Evolutionary conservation across 2,888 invertebrate species (phyloP), one percentile per base, ranked within the genome.

Genomic region (Tineola bisselliella): DNA sequence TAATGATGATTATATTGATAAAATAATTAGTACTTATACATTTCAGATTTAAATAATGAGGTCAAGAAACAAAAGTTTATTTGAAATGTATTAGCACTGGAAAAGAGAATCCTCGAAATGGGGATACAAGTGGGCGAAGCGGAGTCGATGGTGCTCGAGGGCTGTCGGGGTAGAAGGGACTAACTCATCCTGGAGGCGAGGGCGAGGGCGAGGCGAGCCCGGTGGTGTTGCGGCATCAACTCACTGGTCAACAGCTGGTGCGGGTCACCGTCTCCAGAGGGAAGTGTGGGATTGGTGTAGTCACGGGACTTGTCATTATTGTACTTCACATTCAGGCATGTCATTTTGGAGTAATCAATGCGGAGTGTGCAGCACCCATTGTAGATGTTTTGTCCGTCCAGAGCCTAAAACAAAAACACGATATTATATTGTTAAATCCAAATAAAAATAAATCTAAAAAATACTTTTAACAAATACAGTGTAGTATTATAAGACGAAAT

Each of bases 281-380:
- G 99, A 78, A 99, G 91, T 78, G 94, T 94, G 61, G 99, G 99
- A 88, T 99, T 99, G 70, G 99, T 99, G 90, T 98, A 99, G 89
- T 99, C 99, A 64, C 99, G 91, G 64, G 97, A 98, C 89, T 99
- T 99, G 89, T 99, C 99, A 88, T 99, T 99, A 90, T 99, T 99
- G 90, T 98, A 99, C 84, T 98, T 98, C 69, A 99, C 99, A 88
- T 99, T 99, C 72, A 99, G 90, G 71, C 96, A 96, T 71, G 96
- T 94, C 91, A 99, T 92, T 89, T 99, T 99, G 71, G 98, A 98
- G 89, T 98, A 99, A 88, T 99, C 99, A 82, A 99, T 99, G 82
- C 98, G 94, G 74, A 99, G 90, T 62, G 98, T 99, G 90, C 99
- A 99, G 89, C 99, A 99, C 63, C 98, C 97, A 86, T 98, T 99